phyloP scores from a whole-genome alignment of 1,140 invertebrate genomes.

The Zaprionus ornatus region DNA sequence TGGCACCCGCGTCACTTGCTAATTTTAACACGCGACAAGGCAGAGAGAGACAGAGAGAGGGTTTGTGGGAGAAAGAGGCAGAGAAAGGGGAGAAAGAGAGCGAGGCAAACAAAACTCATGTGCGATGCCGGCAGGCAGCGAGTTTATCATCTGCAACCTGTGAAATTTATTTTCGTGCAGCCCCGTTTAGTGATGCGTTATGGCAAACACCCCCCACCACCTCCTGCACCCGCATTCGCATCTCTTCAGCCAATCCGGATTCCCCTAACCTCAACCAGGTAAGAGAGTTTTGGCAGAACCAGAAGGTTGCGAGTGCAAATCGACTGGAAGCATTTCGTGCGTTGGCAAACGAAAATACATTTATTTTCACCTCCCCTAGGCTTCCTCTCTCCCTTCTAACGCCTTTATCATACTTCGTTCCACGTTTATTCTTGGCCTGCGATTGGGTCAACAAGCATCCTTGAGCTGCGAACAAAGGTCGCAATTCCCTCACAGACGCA shows the following conservation, averaged over 20 bases:
- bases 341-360: constrained; percentile 72
- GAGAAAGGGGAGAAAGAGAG: neutral
- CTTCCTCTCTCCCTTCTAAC: neutral
- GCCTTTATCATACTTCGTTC: neutral
- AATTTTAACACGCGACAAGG: constrained; percentile 61
- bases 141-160: constrained; percentile 68
- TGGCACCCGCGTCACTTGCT: constrained; percentile 51
- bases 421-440: constrained; percentile 64
- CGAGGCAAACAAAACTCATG: constrained; percentile 16
- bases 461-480: constrained; percentile 73
- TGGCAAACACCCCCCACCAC: constrained; percentile 37
- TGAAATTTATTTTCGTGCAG: constrained; percentile 71
- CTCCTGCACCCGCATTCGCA: neutral
- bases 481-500: constrained; percentile 43
- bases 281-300: constrained; percentile 51
- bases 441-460: constrained; percentile 63
- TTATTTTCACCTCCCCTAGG: constrained; percentile 14
- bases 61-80: neutral
- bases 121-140: constrained; percentile 32
- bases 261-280: constrained; percentile 13
- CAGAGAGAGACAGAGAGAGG: neutral
- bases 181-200: constrained; percentile 72
- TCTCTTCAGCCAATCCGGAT: neutral
- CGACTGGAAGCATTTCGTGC: constrained; percentile 76
- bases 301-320: constrained; percentile 59